Evolutionary conservation across 2,113 vertebrate species (phyloP), one percentile per base, ranked within the genome.

Genomic region (Leptobrachium ailaonicum): DNA sequence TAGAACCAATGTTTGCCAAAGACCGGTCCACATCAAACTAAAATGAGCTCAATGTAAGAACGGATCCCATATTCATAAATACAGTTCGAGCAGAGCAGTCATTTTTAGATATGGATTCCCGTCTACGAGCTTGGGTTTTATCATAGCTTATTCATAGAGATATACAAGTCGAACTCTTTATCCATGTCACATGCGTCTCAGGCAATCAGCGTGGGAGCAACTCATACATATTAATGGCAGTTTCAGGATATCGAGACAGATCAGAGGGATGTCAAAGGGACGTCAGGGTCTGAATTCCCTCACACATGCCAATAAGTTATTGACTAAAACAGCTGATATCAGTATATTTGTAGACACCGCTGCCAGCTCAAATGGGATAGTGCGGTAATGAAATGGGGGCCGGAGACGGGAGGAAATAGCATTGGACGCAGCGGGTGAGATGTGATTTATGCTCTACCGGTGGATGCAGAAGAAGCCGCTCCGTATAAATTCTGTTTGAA

Each of bases 231-330:
- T 81, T 81, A 47, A 81, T 81, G 54, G 50, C 50, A 8, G 41
- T 74, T 69, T 68, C 72, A 81, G 64, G 64, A 75, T 69, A 75
- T 69, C 71, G 41, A 75, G 66, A 44, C 71, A 81, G 71, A 81
- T 81, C 71, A 81, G 79, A 81, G 50, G 64, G 64, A 75, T 81
- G 72, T 81, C 71, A 81, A 47, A 58, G 66, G 67, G 64, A 75
- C 67, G 79, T 81, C 71, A 75, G 53, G n/a, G 64, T 41, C 66
- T 69, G 66, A 81, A 69, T 81, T 75, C 79, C 72, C 79, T 81
- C 79, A 14, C 73, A 81, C 79, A 47, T 74, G 79, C 79, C 79
- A 75, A 81, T 81, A 81, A 67, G 79, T 69, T 75, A 81, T 75
- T 62, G 72, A 75, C 72, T 45, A 47, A 69, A 80, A 80, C 53